Conservation (phyloP, 2,888 invertebrate genomes). For the Cordilura impudica region DNA sequence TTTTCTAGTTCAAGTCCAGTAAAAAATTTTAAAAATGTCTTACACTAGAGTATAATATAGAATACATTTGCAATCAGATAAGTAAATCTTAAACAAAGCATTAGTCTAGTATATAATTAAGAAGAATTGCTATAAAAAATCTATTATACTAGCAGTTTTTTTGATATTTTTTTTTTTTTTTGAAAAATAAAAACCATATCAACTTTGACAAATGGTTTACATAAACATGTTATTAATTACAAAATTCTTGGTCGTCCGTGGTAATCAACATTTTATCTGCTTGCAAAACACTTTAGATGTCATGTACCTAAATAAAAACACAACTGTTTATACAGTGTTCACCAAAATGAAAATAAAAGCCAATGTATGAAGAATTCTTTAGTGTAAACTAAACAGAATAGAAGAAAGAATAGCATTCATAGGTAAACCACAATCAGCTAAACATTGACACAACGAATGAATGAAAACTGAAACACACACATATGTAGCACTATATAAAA, state of each 20-base stretch:
- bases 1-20: too few species aligned
- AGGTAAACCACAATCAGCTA: slow-evolving; percentile 51
- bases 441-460: slow-evolving; percentile 29
- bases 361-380: slow-evolving; percentile 7
- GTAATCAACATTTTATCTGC: slow-evolving; percentile 18
- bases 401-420: slow-evolving; percentile 25
- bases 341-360: not conserved
- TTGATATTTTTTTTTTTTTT: not conserved
- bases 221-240: slow-evolving; percentile 37
- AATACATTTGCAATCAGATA: too few species aligned
- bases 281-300: slow-evolving; percentile 42
- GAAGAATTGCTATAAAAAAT: too few species aligned
- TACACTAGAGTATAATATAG: too few species aligned
- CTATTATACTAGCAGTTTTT: not conserved
- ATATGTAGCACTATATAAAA: not conserved
- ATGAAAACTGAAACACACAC: not conserved
- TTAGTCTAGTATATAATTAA: too few species aligned
- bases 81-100: too few species aligned
- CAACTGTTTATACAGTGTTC: not conserved
- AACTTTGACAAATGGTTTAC: slow-evolving; percentile 30
- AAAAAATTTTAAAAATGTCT: too few species aligned
- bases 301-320: slow-evolving; percentile 19
- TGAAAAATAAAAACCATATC: not conserved
- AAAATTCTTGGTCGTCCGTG: not conserved
- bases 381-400: slow-evolving; percentile 10